Conservation (phyloP, 1,140 invertebrate genomes). For the Atta texana region DNA sequence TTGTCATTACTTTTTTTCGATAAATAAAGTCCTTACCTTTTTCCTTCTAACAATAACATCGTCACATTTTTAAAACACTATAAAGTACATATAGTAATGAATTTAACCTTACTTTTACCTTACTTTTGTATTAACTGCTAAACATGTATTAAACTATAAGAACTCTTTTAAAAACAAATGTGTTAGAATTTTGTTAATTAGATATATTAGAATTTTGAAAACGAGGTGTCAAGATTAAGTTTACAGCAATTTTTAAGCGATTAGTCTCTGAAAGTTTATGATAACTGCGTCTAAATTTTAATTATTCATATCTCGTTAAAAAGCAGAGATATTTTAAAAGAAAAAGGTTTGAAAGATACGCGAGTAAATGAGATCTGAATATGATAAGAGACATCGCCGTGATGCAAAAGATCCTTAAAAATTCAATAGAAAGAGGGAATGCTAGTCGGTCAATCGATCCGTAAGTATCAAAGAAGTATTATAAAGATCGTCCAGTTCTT, state of each 20-base stretch:
- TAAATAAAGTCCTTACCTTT: too few relatives aligned
- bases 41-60: too few relatives aligned
- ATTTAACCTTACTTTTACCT: too few relatives aligned
- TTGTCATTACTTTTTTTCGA: too few relatives aligned
- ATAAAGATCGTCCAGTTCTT: constrained; percentile 43
- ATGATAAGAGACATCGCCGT: constrained; percentile 15
- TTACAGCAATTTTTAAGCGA: background rate
- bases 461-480: constrained; percentile 58
- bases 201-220: too few relatives aligned
- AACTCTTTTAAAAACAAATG: background rate
- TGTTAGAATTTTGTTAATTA: too few relatives aligned
- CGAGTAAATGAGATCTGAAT: constrained; percentile 32
- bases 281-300: constrained; percentile 3
- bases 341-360: background rate
- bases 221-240: too few relatives aligned
- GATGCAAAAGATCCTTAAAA: constrained; percentile 21
- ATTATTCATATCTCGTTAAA: constrained; percentile 4
- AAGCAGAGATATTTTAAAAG: background rate
- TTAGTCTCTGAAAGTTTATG: background rate
- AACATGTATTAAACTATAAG: background rate
- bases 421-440: background rate
- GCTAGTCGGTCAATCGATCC: constrained; percentile 25
- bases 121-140: too few relatives aligned
- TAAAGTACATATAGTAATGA: too few relatives aligned
- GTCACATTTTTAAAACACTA: too few relatives aligned